These are phyloP conservation scores for Alouatta palliata DNA, from an alignment of 2,113 vertebrate species.

Conservation along the genomic window DNA sequence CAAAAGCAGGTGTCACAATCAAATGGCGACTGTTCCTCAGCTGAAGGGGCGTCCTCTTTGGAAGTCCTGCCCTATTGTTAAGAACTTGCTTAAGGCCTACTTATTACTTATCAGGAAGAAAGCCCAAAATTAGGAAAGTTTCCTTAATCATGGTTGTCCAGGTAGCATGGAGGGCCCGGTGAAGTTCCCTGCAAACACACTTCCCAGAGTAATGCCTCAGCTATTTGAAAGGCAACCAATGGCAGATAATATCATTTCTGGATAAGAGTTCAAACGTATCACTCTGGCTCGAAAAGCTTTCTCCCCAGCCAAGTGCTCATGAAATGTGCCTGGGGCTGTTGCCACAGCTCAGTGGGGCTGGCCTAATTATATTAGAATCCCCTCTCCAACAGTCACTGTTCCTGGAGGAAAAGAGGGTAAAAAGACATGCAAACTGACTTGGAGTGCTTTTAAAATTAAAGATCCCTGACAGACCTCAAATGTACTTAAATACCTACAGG, in stretches of 20 bases:
- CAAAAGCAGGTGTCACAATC: conserved; percentile 61
- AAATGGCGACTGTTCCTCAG: conserved; percentile 24
- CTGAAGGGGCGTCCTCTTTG: background rate
- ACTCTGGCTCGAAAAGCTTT: background rate
- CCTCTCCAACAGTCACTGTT: too few relatives aligned
- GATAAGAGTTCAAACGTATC: background rate
- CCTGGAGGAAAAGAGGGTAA: background rate
- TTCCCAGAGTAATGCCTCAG: background rate
- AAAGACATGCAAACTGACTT: background rate
- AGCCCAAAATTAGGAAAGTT: background rate
- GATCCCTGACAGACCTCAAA: background rate
- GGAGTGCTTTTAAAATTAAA: background rate
- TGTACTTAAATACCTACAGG: background rate
- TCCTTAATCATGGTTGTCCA: background rate
- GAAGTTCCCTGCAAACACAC: background rate
- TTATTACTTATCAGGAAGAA: background rate
- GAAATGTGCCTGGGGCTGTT: background rate
- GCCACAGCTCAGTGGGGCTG: background rate
- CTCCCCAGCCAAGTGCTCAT: background rate
- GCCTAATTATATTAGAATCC: background rate
- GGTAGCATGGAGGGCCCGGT: background rate
- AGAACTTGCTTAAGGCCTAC: background rate
- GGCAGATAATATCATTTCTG: background rate
- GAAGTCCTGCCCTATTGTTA: background rate
- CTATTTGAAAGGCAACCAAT: background rate